phyloP scores from a whole-genome alignment of 2,888 invertebrate species.

The Xestobium rufovillosum region DNA sequence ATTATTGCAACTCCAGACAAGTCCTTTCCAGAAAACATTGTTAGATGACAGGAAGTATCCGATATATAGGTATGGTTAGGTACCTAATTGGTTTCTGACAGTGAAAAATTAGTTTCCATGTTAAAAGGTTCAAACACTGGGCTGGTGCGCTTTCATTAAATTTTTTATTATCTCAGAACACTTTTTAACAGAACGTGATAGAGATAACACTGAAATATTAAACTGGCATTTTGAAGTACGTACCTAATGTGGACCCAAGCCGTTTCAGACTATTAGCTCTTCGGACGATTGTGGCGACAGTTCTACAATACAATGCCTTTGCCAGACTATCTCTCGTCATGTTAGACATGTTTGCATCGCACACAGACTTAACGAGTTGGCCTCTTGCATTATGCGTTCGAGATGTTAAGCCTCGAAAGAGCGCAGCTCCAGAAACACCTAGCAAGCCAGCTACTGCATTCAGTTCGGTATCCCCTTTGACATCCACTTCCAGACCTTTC shows the following conservation, averaged over 20 bases:
- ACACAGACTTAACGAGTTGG: constrained; percentile 71
- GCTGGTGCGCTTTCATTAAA: too few relatives aligned
- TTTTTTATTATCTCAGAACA: too few relatives aligned
- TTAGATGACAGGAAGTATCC: too few relatives aligned
- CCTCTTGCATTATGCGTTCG: constrained; percentile 73
- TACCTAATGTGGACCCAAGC: constrained; percentile 69
- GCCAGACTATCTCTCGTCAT: constrained; percentile 84
- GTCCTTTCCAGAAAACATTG: too few relatives aligned
- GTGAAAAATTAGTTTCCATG: too few relatives aligned
- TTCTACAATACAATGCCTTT: constrained; percentile 88
- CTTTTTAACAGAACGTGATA: too few relatives aligned
- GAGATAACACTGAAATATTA: too few relatives aligned
- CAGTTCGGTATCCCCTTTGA: constrained; percentile 74
- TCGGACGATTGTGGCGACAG: constrained; percentile 87
- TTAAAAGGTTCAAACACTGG: too few relatives aligned
- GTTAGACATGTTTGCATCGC: constrained; percentile 80
- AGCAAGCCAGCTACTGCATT: constrained; percentile 80
- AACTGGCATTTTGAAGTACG: too few relatives aligned
- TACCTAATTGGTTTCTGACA: too few relatives aligned
- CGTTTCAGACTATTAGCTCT: constrained; percentile 87
- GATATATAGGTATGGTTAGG: too few relatives aligned
- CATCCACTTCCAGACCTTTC: constrained; percentile 66
- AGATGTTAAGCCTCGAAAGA: constrained; percentile 76
- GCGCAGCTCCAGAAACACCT: constrained; percentile 65
- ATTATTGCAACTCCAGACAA: too few relatives aligned